Evolutionary conservation across 2,888 invertebrate genomes (phyloP), one percentile per base, ranked within the genome.

Genomic region (Chalcis sispes): DNA sequence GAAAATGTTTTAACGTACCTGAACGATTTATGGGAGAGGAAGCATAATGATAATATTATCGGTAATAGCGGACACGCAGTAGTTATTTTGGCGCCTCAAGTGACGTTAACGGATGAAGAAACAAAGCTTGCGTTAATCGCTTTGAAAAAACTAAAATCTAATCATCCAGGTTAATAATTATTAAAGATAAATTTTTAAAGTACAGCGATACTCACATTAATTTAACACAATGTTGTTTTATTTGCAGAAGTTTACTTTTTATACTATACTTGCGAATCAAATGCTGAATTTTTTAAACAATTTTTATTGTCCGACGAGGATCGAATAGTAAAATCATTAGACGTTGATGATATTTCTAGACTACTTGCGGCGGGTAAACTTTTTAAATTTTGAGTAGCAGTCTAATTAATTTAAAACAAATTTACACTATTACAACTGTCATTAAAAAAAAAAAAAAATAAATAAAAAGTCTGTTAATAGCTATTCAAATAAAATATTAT

Each of bases 61-160:
- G 86, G 85, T 46, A 81, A 79, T 64, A 69, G 83, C 2, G 86
- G 85, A 0, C 85, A 85, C 79, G 84, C 79, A 7, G 70, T 86
- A 2, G 62, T 86, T 36, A 46, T 86, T 25, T 64, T 87, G 27
- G 82, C 80, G 15, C 84, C 86, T 5, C 75, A 77, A 15, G 64
- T 79, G 1, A 52, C 52, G 13, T 71, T 84, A 29, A 77, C 80
- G 10, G 65, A 77, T 4, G 46, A 69, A 8, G 83, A 85, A 8
- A 67, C 73, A 50, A 54, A 80, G n/a, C 58, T 42, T 1, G 76
- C 79, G 42, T 56, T 82, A 4, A 67, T 32, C n/a, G 73, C 79
- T n/a, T 72, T 87, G 42, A 70, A 76, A 58, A 40, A 79, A 66
- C 78, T 86, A 10, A 85, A 82, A 62, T 40, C 72, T 1, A 70